Base-by-base conservation (phyloP, 92 coral and sea anemone genomes). In the Porites lobata region DNA sequence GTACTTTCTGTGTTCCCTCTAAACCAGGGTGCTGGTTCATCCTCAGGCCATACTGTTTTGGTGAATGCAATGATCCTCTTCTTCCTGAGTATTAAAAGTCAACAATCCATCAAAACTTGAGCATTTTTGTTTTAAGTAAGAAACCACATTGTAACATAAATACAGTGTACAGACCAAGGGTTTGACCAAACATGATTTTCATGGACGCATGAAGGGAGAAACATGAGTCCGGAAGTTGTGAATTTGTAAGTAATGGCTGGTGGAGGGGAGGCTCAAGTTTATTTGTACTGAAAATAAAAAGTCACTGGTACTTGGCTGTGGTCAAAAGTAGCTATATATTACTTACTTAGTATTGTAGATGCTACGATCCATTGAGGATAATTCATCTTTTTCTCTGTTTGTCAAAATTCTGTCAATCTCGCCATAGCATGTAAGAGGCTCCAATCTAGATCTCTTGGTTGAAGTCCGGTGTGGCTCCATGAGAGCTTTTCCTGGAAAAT, bases 361-460 rank as follows among this genome's bases (percentile, higher is more conserved):
- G 32, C 84, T 62, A 8, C 73, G 54, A 29, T 79, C 84, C 18
- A 53, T 53, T 22, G 58, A 63, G n/a, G 73, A 62, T 22, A 79
- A 17, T 3, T 8, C n/a, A 24, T 77, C 85, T 56, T 76, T 85
- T 68, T 85, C 89, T 59, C 65, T 66, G 72, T 85, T 85, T 62
- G 89, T 29, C 20, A 76, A 82, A 65, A 85, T 21, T 68, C 83
- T 75, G 82, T 85, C 89, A 73, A 58, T 52, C 21, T 69, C 73
- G 21, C 14, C 9, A 20, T 64, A 85, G 75, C 24, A 54, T 18
- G 32, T 17, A 58, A 24, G 56, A 47, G 8, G 4, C 20, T 43
- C 24, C 57, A 72, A 72, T 47, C 22, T 72, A 1, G 19, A n/a
- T 57, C 29, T 77, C 51, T 53, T 61, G 66, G 71, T n/a, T 17